Conservation (phyloP, 1,140 invertebrate species). For the Carposina sasakii region DNA sequence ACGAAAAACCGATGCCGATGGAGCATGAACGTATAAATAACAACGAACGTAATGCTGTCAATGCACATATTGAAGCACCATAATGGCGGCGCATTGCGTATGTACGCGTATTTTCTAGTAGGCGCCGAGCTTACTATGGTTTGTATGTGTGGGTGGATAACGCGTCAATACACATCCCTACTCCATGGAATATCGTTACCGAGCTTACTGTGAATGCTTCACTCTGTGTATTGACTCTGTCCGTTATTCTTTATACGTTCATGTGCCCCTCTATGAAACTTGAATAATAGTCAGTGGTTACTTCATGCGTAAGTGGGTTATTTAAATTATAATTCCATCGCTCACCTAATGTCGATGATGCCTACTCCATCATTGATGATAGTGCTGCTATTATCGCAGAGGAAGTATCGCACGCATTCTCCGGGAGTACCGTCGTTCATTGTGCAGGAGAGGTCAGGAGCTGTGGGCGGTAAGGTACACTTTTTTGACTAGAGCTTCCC, state of each 20-base stretch:
- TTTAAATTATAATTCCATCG: not conserved
- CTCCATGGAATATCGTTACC: not conserved
- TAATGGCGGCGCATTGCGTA: no score
- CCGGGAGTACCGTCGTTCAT: conserved; percentile 34
- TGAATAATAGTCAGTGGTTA: no score
- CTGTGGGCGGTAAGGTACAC: not conserved
- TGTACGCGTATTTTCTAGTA: no score
- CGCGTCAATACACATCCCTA: not conserved
- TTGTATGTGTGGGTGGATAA: no score
- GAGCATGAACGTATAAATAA: no score
- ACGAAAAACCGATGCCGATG: no score
- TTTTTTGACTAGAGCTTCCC: not conserved
- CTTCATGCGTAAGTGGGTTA: no score
- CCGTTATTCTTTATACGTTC: not conserved
- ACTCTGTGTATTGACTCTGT: not conserved
- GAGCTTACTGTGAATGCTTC: not conserved
- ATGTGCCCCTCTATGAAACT: not conserved
- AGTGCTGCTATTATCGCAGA: conserved; percentile 73
- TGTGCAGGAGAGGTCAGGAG: conserved; percentile 27
- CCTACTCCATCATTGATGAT: conserved; percentile 81
- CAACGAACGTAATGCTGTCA: no score
- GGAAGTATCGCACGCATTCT: conserved; percentile 75
- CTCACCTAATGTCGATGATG: conserved; percentile 80
- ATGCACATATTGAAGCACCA: no score
- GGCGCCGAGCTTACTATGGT: no score